Evolutionary conservation across 2,888 invertebrate genomes (phyloP).

Genomic region (Drosophila anomalipes): DNA sequence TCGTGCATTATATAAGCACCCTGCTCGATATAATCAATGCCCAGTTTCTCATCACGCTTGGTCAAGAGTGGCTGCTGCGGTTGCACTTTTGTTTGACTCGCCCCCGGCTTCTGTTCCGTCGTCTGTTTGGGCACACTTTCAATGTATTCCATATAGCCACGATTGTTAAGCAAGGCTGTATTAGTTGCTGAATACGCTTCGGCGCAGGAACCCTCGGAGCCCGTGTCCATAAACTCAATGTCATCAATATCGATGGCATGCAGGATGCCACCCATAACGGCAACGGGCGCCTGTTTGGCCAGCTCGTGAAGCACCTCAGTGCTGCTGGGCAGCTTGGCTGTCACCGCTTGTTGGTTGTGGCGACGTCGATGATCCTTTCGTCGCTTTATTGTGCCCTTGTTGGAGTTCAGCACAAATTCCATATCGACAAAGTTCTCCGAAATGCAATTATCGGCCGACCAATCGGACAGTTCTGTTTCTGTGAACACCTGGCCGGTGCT

Average conservation of each 20-base stretch:
- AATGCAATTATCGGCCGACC: constrained; percentile 93
- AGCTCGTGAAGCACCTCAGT: constrained; percentile 69
- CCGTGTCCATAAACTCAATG: constrained; percentile 95
- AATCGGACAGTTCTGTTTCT: constrained; percentile 95
- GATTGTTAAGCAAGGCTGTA: constrained; percentile 87
- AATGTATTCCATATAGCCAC: constrained; percentile 89
- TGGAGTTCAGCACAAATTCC: constrained; percentile 87
- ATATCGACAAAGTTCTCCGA: constrained; percentile 91
- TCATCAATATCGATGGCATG: constrained; percentile 89
- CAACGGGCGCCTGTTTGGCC: constrained; percentile 77
- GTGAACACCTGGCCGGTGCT: constrained; percentile 88
- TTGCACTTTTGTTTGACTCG: constrained; percentile 23
- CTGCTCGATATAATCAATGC: constrained; percentile 87
- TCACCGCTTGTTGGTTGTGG: constrained; percentile 51
- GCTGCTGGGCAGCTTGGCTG: constrained; percentile 80
- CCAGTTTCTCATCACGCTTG: constrained; percentile 85
- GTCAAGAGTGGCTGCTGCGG: constrained; percentile 52
- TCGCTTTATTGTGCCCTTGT: constrained; percentile 84
- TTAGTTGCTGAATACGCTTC: constrained; percentile 88
- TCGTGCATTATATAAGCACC: constrained; percentile 84
- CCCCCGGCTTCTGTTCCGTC: constrained; percentile 3
- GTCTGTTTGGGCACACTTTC: constrained; percentile 74
- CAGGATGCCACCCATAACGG: constrained; percentile 84
- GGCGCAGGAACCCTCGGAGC: constrained; percentile 91
- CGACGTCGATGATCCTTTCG: constrained; percentile 81